Base-by-base conservation (phyloP, 2,113 vertebrate species). In the Ctenodactylus gundi region DNA sequence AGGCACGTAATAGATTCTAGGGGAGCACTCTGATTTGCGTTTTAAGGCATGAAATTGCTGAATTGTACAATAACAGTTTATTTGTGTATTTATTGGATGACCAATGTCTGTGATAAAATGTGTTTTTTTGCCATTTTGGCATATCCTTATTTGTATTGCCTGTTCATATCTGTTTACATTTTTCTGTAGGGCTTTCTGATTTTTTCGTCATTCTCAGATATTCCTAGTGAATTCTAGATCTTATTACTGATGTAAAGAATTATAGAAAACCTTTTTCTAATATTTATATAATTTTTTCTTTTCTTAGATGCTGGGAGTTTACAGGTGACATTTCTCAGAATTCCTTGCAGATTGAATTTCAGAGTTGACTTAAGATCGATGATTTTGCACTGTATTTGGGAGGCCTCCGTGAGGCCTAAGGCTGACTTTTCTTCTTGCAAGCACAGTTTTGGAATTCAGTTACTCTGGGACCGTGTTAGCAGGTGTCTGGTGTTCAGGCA, bases 1-100 rank as follows among this genome's bases (percentile, higher is more conserved):
- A 21, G 17, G 36, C 5, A 17, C 0, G 1, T 13, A 25, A 10
- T 3, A 53, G 4, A 17, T 39, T 2, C 29, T 23, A 0, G 29
- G 9, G 25, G 41, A 58, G 44, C 84, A 76, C 64, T 51, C n/a
- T 84, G 44, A 27, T 15, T 5, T 62, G 4, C 36, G 21, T 44
- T n/a, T 85, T n/a, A 53, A 49, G 55, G 27, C 62, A 36, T 36
- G 21, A 60, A 60, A 12, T 53, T 58, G 34, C 18, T 49, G 29
- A 39, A 4, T 72, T 21, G 78, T 80, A 44, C 36, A 65, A 23
- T 62, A n/a, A 68, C 27, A 2, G 36, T 49, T 46, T 29, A 82
- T 5, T 70, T 57, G 46, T 78, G 14, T 78, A 29, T 57, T 72
- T 77, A 29, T 77, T 58, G 83, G 77, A 49, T 87, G 25, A 41